These are phyloP conservation scores for Eospalax fontanierii DNA, from an alignment of 2,797 vertebrate genomes.

Conservation along the genomic window DNA sequence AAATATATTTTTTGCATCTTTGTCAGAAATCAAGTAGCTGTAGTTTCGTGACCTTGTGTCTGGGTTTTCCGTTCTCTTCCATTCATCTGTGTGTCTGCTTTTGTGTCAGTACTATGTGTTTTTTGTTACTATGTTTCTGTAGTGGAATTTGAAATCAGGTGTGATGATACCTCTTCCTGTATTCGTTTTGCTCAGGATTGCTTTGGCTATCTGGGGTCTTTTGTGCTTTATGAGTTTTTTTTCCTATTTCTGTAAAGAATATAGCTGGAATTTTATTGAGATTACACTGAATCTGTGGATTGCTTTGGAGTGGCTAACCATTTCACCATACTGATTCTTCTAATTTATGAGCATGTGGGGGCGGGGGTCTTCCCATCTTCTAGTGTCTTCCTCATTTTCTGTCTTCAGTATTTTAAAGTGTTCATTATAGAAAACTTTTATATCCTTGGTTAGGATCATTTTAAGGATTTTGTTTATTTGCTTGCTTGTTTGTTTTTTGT, in stretches of 20 bases:
- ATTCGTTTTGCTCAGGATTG: background rate
- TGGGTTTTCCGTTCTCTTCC: too few relatives aligned
- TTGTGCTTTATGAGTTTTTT: background rate
- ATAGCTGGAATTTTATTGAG: too few relatives aligned
- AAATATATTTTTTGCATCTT: too few relatives aligned
- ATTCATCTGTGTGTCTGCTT: too few relatives aligned
- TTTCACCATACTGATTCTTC: background rate
- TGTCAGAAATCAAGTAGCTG: too few relatives aligned
- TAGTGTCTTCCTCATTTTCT: background rate
- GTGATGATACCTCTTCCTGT: too few relatives aligned
- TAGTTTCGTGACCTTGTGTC: too few relatives aligned
- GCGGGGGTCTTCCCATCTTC: background rate
- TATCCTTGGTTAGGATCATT: background rate
- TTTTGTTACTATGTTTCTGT: too few relatives aligned
- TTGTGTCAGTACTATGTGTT: background rate
- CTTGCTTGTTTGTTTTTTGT: background rate
- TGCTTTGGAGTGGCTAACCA: background rate
- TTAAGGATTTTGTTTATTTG: too few relatives aligned
- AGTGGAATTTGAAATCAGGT: too few relatives aligned
- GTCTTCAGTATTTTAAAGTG: background rate
- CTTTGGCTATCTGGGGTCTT: background rate
- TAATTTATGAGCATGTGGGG: background rate
- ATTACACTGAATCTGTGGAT: too few relatives aligned
- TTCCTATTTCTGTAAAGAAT: background rate
- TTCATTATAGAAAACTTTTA: background rate